Percentiles rank a stretch among this genome's conserved stretches.
Conservation (phyloP, 2,888 invertebrate species). For the Drosophila silvestris region DNA sequence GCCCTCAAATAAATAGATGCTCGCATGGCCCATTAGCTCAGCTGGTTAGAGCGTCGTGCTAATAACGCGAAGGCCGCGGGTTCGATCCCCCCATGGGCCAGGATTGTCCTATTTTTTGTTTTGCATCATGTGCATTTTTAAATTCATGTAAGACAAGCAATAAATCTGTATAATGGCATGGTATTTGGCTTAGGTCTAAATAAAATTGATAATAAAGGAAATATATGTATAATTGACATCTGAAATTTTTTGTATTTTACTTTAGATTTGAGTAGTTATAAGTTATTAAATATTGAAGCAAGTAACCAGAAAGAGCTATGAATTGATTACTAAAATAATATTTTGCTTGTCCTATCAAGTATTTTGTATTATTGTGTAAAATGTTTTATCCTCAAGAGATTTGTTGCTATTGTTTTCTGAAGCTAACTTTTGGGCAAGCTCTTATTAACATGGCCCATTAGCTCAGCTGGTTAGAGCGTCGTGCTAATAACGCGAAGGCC, state of each 20-base stretch:
- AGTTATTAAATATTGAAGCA: not conserved
- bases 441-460: slow-evolving; percentile 81
- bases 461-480: slow-evolving; percentile 86
- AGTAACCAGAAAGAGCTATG: not conserved
- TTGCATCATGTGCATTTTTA: not conserved
- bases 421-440: not conserved
- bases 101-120: not conserved
- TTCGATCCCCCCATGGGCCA: slow-evolving; percentile 85
- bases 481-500: slow-evolving; percentile 86
- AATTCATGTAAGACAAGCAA: not conserved
- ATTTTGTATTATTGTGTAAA: not conserved
- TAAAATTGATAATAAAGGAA: not conserved
- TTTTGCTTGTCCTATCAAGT: not conserved
- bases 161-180: not conserved
- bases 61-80: slow-evolving; percentile 86
- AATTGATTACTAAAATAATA: not conserved
- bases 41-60: slow-evolving; percentile 86
- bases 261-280: not conserved
- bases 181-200: not conserved
- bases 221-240: not conserved
- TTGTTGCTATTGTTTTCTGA: not conserved
- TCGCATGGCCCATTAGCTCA: slow-evolving; percentile 85
- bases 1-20: not conserved
- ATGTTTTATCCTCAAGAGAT: not conserved
- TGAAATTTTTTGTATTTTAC: not conserved